A percentile compares a stretch with the other conserved stretches of the same genome.
Evolutionary conservation across 2,888 invertebrate genomes (phyloP).

Genomic region (Strigamia maritima): DNA sequence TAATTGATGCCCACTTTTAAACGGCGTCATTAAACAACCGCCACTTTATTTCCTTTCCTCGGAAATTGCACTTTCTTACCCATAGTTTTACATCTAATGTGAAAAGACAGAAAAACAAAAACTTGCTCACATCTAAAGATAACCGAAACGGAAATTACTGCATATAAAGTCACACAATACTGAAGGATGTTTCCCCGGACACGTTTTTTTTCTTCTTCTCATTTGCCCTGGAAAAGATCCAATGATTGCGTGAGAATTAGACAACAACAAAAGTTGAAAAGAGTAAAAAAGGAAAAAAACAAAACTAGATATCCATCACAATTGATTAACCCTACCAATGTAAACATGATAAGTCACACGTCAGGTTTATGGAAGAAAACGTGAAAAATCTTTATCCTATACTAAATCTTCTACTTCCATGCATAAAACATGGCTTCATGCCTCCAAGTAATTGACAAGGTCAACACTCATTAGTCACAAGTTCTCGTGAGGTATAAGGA

Average conservation of each 20-base stretch:
- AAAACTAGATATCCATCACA: neutral
- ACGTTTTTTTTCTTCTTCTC: neutral
- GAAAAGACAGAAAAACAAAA: neutral
- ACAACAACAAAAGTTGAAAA: neutral
- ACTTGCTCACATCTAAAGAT: neutral
- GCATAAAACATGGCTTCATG: slow-evolving; percentile 6
- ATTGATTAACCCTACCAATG: slow-evolving; percentile 9
- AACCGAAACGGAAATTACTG: slow-evolving; percentile 15
- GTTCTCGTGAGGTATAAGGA: slow-evolving; percentile 8
- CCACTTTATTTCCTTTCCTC: neutral
- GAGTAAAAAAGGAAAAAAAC: neutral
- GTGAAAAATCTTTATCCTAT: neutral
- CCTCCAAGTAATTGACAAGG: slow-evolving; percentile 27
- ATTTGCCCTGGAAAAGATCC: neutral
- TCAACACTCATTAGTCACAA: slow-evolving; percentile 27
- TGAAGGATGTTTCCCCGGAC: slow-evolving; percentile 23
- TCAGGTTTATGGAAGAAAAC: neutral
- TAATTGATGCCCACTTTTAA: slow-evolving; percentile 12
- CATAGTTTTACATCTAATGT: neutral
- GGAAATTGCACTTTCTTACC: slow-evolving; percentile 12
- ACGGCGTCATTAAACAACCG: neutral
- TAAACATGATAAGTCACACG: neutral
- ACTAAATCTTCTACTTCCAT: neutral
- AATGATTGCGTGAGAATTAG: slow-evolving; percentile 14
- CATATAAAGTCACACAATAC: neutral